Percentiles rank a stretch among this genome's conserved stretches.
Conservation (phyloP, 1,140 invertebrate species). For the Lordiphosa collinella region DNA sequence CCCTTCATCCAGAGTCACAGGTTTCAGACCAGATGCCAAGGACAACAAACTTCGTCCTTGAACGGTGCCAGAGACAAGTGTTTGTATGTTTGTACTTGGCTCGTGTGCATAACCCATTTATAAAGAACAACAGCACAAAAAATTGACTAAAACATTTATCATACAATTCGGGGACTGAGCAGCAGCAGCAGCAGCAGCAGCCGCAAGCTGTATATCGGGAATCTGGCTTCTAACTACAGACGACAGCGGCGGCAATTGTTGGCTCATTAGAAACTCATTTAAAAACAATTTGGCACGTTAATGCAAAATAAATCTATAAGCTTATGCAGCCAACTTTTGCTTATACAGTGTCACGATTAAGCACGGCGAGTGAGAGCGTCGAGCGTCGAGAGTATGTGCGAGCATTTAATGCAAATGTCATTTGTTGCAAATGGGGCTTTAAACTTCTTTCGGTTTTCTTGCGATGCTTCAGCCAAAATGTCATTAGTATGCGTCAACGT, state of each 20-base stretch:
- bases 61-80: constrained; percentile 17
- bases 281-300: constrained; percentile 78
- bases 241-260: constrained; percentile 61
- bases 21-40: constrained; percentile 54
- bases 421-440: constrained; percentile 63
- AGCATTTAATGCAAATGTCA: constrained; percentile 60
- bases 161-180: constrained; percentile 31
- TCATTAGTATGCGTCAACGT: constrained; percentile 72
- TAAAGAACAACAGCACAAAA: constrained; percentile 28
- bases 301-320: constrained; percentile 78
- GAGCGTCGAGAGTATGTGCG: constrained; percentile 17
- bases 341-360: constrained; percentile 9
- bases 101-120: constrained; percentile 51
- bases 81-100: constrained; percentile 14
- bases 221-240: constrained; percentile 37
- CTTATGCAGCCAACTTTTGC: constrained; percentile 50
- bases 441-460: constrained; percentile 26
- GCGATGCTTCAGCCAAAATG: constrained; percentile 28
- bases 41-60: constrained; percentile 72
- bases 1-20: too few species aligned
- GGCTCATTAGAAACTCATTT: constrained; percentile 78
- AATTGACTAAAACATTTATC: constrained; percentile 58
- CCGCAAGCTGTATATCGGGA: constrained; percentile 34
- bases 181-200: background rate
- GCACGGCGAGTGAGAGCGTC: background rate